phyloP scores from a whole-genome alignment of 2,888 invertebrate genomes.

The Drosophila monieri region DNA sequence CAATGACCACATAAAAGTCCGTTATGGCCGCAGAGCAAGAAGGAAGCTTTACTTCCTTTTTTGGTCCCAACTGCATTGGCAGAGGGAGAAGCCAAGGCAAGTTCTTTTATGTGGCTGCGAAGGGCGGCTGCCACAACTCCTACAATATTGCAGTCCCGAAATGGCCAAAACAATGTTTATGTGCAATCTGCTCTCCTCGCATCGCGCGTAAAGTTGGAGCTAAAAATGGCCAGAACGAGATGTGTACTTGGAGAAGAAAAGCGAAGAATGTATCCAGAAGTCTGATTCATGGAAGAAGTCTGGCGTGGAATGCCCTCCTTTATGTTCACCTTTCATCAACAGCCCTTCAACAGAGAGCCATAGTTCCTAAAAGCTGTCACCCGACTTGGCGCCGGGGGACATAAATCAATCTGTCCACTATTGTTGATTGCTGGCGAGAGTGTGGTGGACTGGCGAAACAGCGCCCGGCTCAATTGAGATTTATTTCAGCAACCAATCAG shows the following conservation, averaged over 20 bases:
- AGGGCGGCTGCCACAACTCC: constrained; percentile 30
- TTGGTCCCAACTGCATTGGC: constrained; percentile 51
- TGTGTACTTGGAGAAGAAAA: not conserved
- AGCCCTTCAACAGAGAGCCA: not conserved
- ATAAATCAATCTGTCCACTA: constrained; percentile 33
- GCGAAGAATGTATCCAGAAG: not conserved
- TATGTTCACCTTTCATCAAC: not conserved
- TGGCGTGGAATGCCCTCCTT: too few relatives aligned
- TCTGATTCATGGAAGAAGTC: not conserved
- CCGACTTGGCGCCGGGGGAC: constrained; percentile 27
- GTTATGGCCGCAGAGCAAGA: constrained; percentile 58
- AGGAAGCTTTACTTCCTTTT: constrained; percentile 62
- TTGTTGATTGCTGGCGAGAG: constrained; percentile 30
- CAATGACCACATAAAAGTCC: constrained; percentile 76
- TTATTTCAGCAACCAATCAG: constrained; percentile 60
- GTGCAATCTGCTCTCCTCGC: constrained; percentile 40
- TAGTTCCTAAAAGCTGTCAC: constrained; percentile 11
- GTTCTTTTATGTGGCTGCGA: constrained; percentile 8
- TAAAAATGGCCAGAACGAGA: constrained; percentile 39
- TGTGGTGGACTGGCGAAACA: constrained; percentile 12
- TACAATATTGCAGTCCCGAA: constrained; percentile 53
- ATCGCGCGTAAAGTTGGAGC: constrained; percentile 63
- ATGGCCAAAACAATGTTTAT: constrained; percentile 68
- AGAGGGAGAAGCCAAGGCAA: constrained; percentile 29
- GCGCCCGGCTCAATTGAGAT: constrained; percentile 57